Evolutionary conservation across 2,888 invertebrate species (phyloP).

Genomic region (Emesis russula): DNA sequence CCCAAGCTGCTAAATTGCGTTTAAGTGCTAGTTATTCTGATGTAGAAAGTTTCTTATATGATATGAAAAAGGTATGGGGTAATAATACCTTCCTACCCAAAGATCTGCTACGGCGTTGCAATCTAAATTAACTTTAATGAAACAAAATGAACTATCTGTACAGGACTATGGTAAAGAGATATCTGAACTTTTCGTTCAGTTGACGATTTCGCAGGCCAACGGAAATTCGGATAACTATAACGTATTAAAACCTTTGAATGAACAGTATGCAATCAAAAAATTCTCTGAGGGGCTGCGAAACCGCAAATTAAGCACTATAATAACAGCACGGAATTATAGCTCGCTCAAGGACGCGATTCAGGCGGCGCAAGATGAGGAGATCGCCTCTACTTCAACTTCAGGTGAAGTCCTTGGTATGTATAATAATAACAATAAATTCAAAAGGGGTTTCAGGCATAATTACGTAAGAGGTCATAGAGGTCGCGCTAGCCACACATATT

Average conservation of each 20-base stretch:
- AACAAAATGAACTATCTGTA: conserved; percentile 25
- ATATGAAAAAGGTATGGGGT: background rate
- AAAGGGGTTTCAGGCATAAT: background rate
- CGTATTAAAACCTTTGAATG: conserved; percentile 24
- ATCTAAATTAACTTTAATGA: conserved; percentile 2
- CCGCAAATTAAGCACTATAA: conserved; percentile 19
- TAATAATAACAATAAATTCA: background rate
- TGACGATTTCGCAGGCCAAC: conserved; percentile 16
- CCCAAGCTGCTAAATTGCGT: conserved; percentile 14
- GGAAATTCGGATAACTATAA: conserved; percentile 4
- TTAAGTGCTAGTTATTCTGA: background rate
- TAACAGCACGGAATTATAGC: conserved; percentile 3
- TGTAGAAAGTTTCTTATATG: background rate
- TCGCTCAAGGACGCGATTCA: conserved; percentile 35
- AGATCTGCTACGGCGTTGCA: conserved; percentile 11
- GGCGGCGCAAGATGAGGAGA: conserved; percentile 16
- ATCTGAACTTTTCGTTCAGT: conserved; percentile 25
- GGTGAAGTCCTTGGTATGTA: background rate
- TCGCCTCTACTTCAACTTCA: background rate
- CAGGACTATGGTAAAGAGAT: conserved; percentile 22
- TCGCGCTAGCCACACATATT: background rate
- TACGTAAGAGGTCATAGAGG: background rate
- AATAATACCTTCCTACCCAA: background rate
- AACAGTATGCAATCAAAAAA: conserved; percentile 21
- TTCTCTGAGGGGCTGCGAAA: conserved; percentile 9